These are phyloP conservation scores for Himalopsyche anomala DNA, from an alignment of 2,888 invertebrate species.

Conservation along the genomic window DNA sequence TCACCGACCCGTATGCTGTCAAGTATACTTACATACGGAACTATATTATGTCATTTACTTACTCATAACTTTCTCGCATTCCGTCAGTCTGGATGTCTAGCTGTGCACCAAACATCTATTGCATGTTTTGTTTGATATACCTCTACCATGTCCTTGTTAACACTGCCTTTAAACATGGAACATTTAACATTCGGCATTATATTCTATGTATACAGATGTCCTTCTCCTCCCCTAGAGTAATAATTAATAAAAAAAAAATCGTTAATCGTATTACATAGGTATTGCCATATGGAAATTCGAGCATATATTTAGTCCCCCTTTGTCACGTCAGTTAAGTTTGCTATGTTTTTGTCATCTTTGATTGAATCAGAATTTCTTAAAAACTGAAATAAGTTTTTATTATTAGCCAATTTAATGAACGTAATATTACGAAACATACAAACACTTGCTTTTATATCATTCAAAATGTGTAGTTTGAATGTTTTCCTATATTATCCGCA, in stretches of 20 bases:
- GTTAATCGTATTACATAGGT: background rate
- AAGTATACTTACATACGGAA: slow-evolving; percentile 28
- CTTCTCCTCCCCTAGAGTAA: slow-evolving; percentile 11
- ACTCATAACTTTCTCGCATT: slow-evolving; percentile 46
- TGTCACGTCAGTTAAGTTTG: too few relatives aligned
- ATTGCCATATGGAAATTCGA: too few relatives aligned
- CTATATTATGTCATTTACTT: slow-evolving; percentile 37
- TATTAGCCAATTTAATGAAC: too few relatives aligned
- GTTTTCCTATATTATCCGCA: too few relatives aligned
- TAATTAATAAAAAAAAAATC: background rate
- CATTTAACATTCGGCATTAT: slow-evolving; percentile 48
- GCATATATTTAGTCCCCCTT: too few relatives aligned
- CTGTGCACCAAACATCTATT: slow-evolving; percentile 52
- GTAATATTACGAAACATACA: too few relatives aligned
- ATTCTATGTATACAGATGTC: background rate
- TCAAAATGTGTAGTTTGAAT: too few relatives aligned
- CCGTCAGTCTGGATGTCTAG: slow-evolving; percentile 48
- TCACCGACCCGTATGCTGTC: slow-evolving; percentile 7
- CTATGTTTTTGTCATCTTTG: too few relatives aligned
- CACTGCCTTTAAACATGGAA: slow-evolving; percentile 49
- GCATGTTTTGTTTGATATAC: slow-evolving; percentile 62
- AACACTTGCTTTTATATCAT: too few relatives aligned
- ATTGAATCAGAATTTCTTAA: too few relatives aligned
- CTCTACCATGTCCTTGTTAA: slow-evolving; percentile 50
- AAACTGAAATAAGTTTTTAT: too few relatives aligned